Conservation (phyloP, 1,140 invertebrate species). For the Cherax destructor region DNA sequence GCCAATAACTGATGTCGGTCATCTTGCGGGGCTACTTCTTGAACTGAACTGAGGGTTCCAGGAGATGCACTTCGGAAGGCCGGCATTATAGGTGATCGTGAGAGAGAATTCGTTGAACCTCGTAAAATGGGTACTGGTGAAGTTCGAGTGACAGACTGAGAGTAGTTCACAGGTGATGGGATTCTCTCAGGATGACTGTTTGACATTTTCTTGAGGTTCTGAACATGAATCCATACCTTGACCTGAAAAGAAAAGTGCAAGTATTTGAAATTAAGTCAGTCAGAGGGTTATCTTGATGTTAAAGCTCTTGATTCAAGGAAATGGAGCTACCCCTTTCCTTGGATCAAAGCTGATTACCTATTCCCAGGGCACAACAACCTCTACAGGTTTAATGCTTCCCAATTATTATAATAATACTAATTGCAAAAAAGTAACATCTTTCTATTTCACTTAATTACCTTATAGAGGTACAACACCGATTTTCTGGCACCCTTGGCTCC, state of each 20-base stretch:
- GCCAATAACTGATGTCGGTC: conserved; percentile 34
- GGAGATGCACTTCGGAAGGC: conserved; percentile 20
- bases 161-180: neutral
- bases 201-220: conserved; percentile 5
- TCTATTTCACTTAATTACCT: too few species aligned
- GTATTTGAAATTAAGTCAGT: too few species aligned
- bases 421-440: too few species aligned
- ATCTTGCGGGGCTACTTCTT: conserved; percentile 35
- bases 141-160: neutral
- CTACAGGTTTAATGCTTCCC: too few species aligned
- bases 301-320: too few species aligned
- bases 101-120: conserved; percentile 5
- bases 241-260: conserved; percentile 3
- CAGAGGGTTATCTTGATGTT: too few species aligned
- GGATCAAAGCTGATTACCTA: too few species aligned
- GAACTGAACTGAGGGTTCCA: conserved; percentile 6
- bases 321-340: too few species aligned
- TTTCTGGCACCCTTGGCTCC: too few species aligned
- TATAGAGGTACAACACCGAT: too few species aligned
- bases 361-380: too few species aligned
- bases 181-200: neutral
- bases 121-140: conserved; percentile 20
- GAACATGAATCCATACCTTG: conserved; percentile 58
- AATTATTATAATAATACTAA: too few species aligned
- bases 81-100: neutral